These are phyloP conservation scores for Eurytoma californica DNA, from an alignment of 2,888 invertebrate genomes.

Conservation along the genomic window DNA sequence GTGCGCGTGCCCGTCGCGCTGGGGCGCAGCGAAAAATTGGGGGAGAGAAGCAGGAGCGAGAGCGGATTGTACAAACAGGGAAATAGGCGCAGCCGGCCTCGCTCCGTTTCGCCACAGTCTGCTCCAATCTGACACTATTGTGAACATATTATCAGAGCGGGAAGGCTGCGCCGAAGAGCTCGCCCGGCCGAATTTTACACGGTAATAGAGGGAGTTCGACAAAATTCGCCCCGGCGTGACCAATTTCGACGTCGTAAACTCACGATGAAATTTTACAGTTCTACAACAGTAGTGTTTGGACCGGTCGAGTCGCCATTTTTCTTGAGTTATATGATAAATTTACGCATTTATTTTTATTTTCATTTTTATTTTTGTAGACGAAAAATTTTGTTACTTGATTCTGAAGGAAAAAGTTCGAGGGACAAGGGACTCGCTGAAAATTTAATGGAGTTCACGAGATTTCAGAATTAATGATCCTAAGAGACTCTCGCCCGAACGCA, in stretches of 20 bases:
- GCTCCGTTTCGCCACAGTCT: conserved; percentile 65
- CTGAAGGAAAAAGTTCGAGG: background rate
- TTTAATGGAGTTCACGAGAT: conserved; percentile 41
- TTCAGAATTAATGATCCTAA: conserved; percentile 46
- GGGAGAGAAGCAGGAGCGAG: conserved; percentile 54
- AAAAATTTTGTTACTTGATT: background rate
- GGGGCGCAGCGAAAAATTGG: conserved; percentile 56
- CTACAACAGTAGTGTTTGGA: background rate
- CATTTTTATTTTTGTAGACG: background rate
- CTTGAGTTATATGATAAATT: too few relatives aligned
- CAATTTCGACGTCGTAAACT: conserved; percentile 26
- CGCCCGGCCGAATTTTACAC: conserved; percentile 22
- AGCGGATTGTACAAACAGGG: conserved; percentile 68
- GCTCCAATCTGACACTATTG: conserved; percentile 60
- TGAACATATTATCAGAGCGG: conserved; percentile 53
- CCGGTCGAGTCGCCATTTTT: background rate
- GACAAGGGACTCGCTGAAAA: background rate
- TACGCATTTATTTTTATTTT: too few relatives aligned
- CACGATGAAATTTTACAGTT: background rate
- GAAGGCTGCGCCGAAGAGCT: conserved; percentile 12
- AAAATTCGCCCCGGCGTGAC: conserved; percentile 13
- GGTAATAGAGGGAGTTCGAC: conserved; percentile 24
- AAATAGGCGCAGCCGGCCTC: conserved; percentile 62
- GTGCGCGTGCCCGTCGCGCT: background rate
- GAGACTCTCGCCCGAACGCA: conserved; percentile 15